Base-by-base conservation (phyloP, 2,888 invertebrate species). In the Drosophila emarginata region DNA sequence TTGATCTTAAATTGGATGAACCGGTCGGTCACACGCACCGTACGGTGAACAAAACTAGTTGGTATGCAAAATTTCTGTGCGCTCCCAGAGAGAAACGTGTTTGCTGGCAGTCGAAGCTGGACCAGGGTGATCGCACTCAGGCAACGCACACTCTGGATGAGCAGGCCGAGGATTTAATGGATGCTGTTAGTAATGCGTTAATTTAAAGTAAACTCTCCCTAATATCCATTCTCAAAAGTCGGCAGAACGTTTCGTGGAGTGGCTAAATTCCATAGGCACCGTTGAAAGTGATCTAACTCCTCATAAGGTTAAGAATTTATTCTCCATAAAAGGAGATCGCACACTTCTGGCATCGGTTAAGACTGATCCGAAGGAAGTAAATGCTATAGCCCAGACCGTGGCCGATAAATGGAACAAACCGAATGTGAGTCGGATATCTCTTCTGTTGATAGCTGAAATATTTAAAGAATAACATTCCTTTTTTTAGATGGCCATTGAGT, bases 101-200 rank as follows among this genome's bases (percentile, higher is more conserved):
- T 0, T 82, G 84, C 64, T 92, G 92, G 92, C 80, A 89, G 14
- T 87, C 91, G 0, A 65, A 73, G 0, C 67, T 85, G 0, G 91
- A 91, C 76, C 80, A 91, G 9, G 89, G 91, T 12, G 78, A 89
- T 52, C 69, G 69, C 4, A 72, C 65, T 12, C 77, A 68, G n/a
- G 40, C 62, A 0, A 37, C 60, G 1, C 72, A 72, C 9, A 85
- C 77, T 0, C 66, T 92, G 0, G 91, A 91, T 28, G 91, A 92
- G 40, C 91, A 92, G 63, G 91, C 92, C 0, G 91, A 91, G 58
- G 82, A 90, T 45, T 71, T 92, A 0, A 92, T 92, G 90, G 91
- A 92, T 74, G 87, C 90, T 32, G 91, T 91, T 61, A 79, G 87
- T 75, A 15, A 11, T 5, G 9, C n/a, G 9, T 6, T 36, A 6